phyloP scores from a whole-genome alignment of 1,140 invertebrate genomes.

The Papilio aristodemus region DNA sequence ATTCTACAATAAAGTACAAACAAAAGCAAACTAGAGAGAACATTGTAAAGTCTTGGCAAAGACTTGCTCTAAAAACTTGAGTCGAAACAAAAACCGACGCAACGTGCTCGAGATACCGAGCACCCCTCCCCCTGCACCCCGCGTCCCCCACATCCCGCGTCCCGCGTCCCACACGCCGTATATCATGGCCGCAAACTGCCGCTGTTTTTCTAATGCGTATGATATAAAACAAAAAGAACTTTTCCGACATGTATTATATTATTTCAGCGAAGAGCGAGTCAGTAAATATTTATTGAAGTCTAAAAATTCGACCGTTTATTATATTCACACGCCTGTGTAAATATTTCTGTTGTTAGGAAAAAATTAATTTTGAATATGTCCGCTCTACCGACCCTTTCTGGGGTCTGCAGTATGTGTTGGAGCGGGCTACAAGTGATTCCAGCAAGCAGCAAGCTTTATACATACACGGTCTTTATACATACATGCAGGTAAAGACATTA shows the following conservation, averaged over 20 bases:
- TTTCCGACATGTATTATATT: slow-evolving; percentile 12
- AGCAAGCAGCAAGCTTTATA: too few species aligned
- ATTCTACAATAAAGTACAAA: neutral
- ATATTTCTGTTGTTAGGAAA: neutral
- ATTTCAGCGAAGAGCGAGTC: slow-evolving; percentile 4
- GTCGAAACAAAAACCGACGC: slow-evolving; percentile 19
- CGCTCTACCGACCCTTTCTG: neutral
- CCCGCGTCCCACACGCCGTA: neutral
- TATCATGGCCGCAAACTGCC: slow-evolving; percentile 13
- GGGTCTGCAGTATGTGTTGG: too few species aligned
- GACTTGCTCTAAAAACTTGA: slow-evolving; percentile 25
- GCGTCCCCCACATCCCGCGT: neutral
- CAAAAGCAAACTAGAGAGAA: slow-evolving; percentile 7
- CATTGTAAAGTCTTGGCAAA: slow-evolving; percentile 16
- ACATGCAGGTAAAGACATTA: too few species aligned
- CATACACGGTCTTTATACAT: too few species aligned
- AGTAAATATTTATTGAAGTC: slow-evolving; percentile 21
- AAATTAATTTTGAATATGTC: neutral
- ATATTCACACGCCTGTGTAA: slow-evolving; percentile 3
- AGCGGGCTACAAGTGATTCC: too few species aligned
- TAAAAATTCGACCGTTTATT: slow-evolving; percentile 13
- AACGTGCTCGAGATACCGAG: slow-evolving; percentile 22
- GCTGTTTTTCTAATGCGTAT: slow-evolving; percentile 22
- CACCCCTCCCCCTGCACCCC: neutral
- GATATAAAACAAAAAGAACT: slow-evolving; percentile 17